Percentiles rank a stretch among this genome's conserved stretches.
phyloP scores from a whole-genome alignment of 2,113 vertebrate genomes.

The Climacteris rufus region DNA sequence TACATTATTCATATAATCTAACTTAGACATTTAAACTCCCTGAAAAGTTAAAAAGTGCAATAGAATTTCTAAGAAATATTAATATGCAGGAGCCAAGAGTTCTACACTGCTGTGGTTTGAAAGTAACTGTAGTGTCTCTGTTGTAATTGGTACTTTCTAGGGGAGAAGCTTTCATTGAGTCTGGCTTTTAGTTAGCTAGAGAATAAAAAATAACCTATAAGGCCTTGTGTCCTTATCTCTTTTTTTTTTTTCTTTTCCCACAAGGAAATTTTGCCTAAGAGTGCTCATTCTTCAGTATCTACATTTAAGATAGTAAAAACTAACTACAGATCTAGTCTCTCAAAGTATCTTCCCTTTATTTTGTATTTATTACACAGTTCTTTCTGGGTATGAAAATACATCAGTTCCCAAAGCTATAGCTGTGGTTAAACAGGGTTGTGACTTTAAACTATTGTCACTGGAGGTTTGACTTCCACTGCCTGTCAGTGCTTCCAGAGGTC shows the following conservation, averaged over 20 bases:
- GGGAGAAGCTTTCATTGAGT: background rate
- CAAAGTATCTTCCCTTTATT: background rate
- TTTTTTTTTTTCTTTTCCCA: rapidly evolving
- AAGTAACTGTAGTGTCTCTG: background rate
- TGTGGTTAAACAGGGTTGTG: background rate
- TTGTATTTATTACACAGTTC: background rate
- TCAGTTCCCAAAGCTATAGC: background rate
- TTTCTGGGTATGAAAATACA: background rate
- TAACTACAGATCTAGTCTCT: background rate
- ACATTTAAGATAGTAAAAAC: background rate
- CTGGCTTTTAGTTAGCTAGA: background rate
- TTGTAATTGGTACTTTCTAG: background rate
- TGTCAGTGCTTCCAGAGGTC: background rate
- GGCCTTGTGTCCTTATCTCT: rapidly evolving
- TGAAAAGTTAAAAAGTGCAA: constrained; percentile 22
- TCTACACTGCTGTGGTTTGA: background rate
- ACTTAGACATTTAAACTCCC: constrained; percentile 28
- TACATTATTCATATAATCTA: constrained; percentile 50
- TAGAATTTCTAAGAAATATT: constrained; percentile 32
- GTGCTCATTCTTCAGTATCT: background rate
- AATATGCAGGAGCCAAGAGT: background rate
- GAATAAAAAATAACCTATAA: background rate
- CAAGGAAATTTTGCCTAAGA: background rate
- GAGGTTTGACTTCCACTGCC: background rate
- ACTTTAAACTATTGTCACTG: background rate